Evolutionary conservation across 2,797 vertebrate genomes (phyloP).

Genomic region (Glyptemys insculpta): DNA sequence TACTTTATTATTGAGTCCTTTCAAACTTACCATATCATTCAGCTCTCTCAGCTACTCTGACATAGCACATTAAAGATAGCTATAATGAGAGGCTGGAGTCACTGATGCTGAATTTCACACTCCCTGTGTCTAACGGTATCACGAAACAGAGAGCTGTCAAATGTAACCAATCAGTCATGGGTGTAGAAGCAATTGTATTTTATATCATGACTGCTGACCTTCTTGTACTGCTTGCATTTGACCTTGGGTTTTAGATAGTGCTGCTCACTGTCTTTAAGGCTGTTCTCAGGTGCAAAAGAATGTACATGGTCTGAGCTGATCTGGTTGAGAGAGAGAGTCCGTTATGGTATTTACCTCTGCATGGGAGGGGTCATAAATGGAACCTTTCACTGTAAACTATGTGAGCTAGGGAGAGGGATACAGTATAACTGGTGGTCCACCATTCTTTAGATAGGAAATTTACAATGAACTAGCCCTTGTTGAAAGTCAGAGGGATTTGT

Average conservation of each 20-base stretch:
- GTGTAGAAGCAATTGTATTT: conserved; percentile 2
- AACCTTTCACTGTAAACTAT: not conserved
- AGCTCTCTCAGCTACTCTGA: not conserved
- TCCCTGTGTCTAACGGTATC: not conserved
- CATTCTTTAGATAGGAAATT: not conserved
- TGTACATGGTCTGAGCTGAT: not conserved
- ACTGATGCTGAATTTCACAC: conserved; percentile 33
- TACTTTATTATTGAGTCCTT: not conserved
- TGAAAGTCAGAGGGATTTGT: not conserved
- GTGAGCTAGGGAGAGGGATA: not conserved
- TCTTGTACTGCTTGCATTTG: not conserved
- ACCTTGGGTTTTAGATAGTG: conserved; percentile 1
- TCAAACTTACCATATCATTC: not conserved
- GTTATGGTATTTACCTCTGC: not conserved
- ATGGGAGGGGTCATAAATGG: not conserved
- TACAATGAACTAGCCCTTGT: not conserved
- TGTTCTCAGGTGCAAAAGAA: not conserved
- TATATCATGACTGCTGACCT: conserved; percentile 6
- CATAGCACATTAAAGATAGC: conserved; percentile 6
- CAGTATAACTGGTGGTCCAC: not conserved
- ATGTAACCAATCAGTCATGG: not conserved
- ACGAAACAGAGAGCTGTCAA: conserved; percentile 8
- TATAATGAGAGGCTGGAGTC: not conserved
- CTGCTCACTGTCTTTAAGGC: not conserved
- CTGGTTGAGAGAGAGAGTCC: not conserved